phyloP scores from a whole-genome alignment of 2,797 vertebrate genomes.

The Ptychobarbus kaznakovi region DNA sequence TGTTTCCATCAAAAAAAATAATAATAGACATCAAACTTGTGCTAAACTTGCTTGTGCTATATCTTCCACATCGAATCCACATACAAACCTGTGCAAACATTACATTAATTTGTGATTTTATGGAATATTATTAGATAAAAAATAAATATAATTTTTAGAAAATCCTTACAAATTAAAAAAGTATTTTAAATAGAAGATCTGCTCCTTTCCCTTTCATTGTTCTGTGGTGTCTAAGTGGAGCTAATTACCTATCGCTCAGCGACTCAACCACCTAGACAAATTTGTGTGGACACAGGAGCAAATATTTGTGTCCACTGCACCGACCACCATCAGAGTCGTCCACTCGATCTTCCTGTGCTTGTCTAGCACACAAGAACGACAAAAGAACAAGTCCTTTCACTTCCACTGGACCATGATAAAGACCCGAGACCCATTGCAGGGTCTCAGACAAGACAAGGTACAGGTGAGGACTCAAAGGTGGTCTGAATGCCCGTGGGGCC shows the following conservation, averaged over 20 bases:
- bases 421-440: slow-evolving; percentile 37
- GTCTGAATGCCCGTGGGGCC: slow-evolving; percentile 33
- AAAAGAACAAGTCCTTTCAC: slow-evolving; percentile 60
- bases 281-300: slow-evolving; percentile 51
- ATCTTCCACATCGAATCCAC: background rate
- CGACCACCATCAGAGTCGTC: slow-evolving; percentile 49
- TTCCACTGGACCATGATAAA: slow-evolving; percentile 62
- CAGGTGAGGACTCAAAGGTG: slow-evolving; percentile 46
- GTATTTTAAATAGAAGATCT: background rate
- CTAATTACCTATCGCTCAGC: slow-evolving; percentile 50
- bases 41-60: background rate
- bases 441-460: slow-evolving; percentile 48
- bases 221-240: slow-evolving; percentile 51
- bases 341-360: slow-evolving; percentile 50
- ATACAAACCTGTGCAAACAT: background rate
- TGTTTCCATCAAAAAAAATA: background rate
- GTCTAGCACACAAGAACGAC: slow-evolving; percentile 44
- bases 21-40: background rate
- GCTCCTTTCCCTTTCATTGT: slow-evolving; percentile 36
- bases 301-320: slow-evolving; percentile 59
- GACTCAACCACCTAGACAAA: slow-evolving; percentile 48
- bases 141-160: background rate
- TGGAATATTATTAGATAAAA: background rate
- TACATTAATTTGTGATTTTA: background rate
- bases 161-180: background rate